Evolutionary conservation across 2,113 vertebrate species (phyloP).

Genomic region (Lepidothrix coronata): DNA sequence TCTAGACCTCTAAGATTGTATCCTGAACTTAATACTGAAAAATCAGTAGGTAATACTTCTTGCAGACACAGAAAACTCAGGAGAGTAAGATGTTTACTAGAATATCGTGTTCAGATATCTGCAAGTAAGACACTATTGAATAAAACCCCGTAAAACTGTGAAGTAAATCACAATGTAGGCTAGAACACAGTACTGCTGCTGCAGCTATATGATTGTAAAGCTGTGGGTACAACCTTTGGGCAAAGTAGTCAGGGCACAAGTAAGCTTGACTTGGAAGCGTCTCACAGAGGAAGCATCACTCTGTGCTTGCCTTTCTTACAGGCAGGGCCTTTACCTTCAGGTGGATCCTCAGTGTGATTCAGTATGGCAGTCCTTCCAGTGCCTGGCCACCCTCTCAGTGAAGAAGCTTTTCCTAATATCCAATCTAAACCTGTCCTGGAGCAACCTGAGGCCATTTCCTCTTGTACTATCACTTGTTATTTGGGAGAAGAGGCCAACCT

Average conservation of each 20-base stretch:
- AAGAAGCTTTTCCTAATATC: background rate
- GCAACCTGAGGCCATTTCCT: background rate
- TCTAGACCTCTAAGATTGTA: background rate
- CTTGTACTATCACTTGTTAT: background rate
- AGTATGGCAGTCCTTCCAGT: background rate
- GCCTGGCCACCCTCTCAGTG: background rate
- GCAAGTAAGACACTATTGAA: background rate
- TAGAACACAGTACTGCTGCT: background rate
- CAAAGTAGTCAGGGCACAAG: background rate
- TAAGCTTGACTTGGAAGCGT: background rate
- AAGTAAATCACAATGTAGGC: fast-evolving
- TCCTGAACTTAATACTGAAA: background rate
- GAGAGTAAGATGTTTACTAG: background rate
- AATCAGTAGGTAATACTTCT: background rate
- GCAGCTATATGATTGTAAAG: fast-evolving
- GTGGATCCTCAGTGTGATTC: background rate
- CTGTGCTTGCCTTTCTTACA: fast-evolving
- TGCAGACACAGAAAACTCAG: background rate
- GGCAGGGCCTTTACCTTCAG: background rate
- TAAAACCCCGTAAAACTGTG: background rate
- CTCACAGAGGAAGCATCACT: background rate
- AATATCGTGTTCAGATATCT: fast-evolving
- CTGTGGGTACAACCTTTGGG: background rate
- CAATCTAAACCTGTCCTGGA: background rate
- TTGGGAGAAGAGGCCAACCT: background rate